These are phyloP conservation scores for Macroramphosus scolopax DNA, from an alignment of 2,797 vertebrate species.

Conservation along the genomic window DNA sequence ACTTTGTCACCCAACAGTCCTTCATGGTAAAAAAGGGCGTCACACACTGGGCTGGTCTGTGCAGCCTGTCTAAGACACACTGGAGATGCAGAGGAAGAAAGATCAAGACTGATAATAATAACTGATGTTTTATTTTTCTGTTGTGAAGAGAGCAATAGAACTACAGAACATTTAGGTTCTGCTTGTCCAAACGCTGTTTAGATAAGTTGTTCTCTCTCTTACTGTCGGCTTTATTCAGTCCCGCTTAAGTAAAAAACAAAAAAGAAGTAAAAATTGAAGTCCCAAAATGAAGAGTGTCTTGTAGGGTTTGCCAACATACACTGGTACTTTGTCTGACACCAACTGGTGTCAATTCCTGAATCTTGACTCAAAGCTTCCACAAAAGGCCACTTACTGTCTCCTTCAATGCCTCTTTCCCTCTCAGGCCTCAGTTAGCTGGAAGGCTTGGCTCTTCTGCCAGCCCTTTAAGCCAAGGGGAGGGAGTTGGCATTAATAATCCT, in stretches of 20 bases:
- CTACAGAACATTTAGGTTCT: too few species aligned
- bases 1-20: too few species aligned
- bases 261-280: neutral
- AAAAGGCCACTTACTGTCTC: slow-evolving; percentile 21
- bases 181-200: too few species aligned
- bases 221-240: too few species aligned
- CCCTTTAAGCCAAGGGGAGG: slow-evolving; percentile 20
- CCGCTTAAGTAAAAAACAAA: neutral
- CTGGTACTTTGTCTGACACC: slow-evolving; percentile 16
- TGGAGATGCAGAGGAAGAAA: too few species aligned
- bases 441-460: slow-evolving; percentile 14
- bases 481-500: slow-evolving; percentile 58
- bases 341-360: slow-evolving; percentile 22
- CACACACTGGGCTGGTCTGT: too few species aligned
- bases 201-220: too few species aligned
- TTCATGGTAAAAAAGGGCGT: too few species aligned
- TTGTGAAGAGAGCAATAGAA: too few species aligned
- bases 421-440: slow-evolving; percentile 11
- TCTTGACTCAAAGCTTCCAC: slow-evolving; percentile 29
- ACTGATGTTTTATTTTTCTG: too few species aligned
- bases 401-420: slow-evolving; percentile 14
- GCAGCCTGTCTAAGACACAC: too few species aligned
- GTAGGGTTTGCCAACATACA: slow-evolving; percentile 18
- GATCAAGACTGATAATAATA: too few species aligned
- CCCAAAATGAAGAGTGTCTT: slow-evolving; percentile 28